phyloP scores from a whole-genome alignment of 2,797 vertebrate species.

The Alca torda region DNA sequence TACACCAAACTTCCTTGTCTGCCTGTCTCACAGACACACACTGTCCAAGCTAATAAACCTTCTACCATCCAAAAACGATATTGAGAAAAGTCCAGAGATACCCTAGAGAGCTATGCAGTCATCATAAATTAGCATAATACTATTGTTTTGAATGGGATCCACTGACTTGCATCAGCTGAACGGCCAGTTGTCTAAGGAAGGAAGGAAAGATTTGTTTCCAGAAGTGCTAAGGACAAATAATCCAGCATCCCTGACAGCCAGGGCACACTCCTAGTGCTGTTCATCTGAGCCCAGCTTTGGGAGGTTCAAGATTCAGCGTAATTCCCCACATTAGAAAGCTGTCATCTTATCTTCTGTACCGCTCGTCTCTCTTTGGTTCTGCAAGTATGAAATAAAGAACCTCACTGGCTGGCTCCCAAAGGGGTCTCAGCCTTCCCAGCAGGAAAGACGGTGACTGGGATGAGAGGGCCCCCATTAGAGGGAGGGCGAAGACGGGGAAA shows the following conservation, averaged over 20 bases:
- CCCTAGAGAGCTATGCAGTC: not conserved
- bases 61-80: not conserved
- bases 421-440: not conserved
- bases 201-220: not conserved
- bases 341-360: not conserved
- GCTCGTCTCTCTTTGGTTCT: not conserved
- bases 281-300: not conserved
- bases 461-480: not conserved
- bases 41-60: not conserved
- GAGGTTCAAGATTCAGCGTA: not conserved
- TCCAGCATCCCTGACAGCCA: not conserved
- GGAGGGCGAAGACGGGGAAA: not conserved
- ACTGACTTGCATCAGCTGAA: not conserved
- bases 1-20: not conserved
- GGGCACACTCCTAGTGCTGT: not conserved
- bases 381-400: not conserved
- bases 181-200: not conserved
- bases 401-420: conserved; percentile 8
- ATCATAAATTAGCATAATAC: not conserved
- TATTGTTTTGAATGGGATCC: not conserved
- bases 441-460: not conserved
- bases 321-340: not conserved
- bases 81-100: not conserved
- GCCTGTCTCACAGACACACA: not conserved
- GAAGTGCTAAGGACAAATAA: not conserved